Percentiles rank a stretch among this genome's conserved stretches.
phyloP scores from a whole-genome alignment of 2,113 vertebrate species.

The Cyanoderma ruficeps region DNA sequence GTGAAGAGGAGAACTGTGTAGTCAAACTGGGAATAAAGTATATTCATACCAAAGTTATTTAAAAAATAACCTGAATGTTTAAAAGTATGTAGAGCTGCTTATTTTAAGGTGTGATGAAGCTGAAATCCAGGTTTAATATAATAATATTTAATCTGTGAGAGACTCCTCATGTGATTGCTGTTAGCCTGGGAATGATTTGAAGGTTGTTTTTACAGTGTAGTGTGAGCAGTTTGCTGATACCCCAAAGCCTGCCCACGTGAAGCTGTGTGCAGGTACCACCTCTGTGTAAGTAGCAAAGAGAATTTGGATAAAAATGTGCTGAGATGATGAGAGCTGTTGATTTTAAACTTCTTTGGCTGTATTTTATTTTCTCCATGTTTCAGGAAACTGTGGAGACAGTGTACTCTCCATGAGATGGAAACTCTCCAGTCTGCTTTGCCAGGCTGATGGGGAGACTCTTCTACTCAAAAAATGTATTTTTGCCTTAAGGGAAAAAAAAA shows the following conservation, averaged over 20 bases:
- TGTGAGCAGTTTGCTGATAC: background rate
- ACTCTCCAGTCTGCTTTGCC: background rate
- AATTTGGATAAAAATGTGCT: background rate
- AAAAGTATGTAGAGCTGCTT: background rate
- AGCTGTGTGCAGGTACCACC: background rate
- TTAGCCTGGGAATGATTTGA: background rate
- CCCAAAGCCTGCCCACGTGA: background rate
- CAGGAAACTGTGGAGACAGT: background rate
- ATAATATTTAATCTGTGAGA: background rate
- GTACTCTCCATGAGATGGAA: background rate
- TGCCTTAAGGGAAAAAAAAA: background rate
- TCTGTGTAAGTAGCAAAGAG: background rate
- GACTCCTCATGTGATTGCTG: background rate
- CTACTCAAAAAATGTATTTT: background rate
- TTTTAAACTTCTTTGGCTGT: background rate
- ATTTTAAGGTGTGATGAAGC: background rate
- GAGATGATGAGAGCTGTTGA: background rate
- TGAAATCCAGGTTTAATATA: background rate
- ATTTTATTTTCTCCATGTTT: background rate
- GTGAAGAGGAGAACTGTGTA: conserved; percentile 15
- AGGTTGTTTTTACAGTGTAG: background rate
- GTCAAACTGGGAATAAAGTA: conserved; percentile 43
- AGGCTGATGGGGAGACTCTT: background rate
- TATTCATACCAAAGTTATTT: background rate
- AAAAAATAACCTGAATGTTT: background rate